These are phyloP conservation scores for Tachuris rubrigastra DNA, from an alignment of 2,113 vertebrate genomes.

Conservation along the genomic window DNA sequence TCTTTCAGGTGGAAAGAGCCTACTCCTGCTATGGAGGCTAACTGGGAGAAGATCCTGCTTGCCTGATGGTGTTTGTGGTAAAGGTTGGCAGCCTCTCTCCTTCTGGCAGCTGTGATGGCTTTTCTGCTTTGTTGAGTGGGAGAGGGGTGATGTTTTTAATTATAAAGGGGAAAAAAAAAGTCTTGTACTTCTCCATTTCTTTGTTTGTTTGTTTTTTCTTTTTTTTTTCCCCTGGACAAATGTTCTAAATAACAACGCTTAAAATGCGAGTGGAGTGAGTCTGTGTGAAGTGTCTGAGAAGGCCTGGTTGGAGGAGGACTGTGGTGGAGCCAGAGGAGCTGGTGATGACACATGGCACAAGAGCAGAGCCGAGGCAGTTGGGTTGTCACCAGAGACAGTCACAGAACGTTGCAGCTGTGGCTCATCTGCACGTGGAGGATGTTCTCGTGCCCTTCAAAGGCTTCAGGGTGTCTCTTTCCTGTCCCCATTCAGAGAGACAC, in stretches of 20 bases:
- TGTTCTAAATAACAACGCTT: background rate
- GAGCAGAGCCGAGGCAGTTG: background rate
- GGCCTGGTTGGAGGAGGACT: background rate
- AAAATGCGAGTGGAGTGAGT: background rate
- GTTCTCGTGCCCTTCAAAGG: background rate
- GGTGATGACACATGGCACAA: conserved; percentile 4
- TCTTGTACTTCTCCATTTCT: background rate
- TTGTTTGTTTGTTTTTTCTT: background rate
- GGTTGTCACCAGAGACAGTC: background rate
- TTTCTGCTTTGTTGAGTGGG: background rate
- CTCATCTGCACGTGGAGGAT: background rate
- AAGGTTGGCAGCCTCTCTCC: background rate
- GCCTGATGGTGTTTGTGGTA: background rate
- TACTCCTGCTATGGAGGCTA: background rate
- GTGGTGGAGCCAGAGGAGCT: background rate
- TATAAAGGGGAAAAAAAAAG: background rate
- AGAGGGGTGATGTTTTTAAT: conserved; percentile 22
- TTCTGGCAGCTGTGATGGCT: background rate
- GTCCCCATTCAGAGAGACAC: background rate
- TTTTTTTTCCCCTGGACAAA: background rate
- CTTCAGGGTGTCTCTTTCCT: background rate
- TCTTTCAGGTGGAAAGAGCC: background rate
- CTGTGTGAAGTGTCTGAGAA: background rate
- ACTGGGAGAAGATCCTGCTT: background rate
- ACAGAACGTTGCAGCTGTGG: background rate